Base-by-base conservation (phyloP, 2,888 invertebrate species). In the Tetrapedia diversipes region DNA sequence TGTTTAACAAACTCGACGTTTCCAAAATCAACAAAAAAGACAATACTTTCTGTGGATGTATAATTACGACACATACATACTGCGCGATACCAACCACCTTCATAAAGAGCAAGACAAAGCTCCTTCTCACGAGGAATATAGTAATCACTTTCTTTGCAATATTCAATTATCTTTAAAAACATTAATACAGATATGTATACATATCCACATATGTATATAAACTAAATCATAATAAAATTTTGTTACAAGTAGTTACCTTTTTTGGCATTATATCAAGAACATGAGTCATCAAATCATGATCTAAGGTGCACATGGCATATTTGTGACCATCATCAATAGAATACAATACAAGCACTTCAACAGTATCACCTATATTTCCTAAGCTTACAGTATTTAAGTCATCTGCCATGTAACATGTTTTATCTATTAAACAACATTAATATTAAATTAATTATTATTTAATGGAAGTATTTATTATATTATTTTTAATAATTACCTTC, bases 21-120 rank as follows among this genome's bases (percentile, higher is more conserved):
- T 1, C 92, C 92, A 69, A 77, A 91, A 61, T 92, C 92, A 7
- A 92, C 66, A 24, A 90, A 91, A 24, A 88, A 87, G 1, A 92
- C 76, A 1, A 51, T 7, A 16, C 87, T 78, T n/a, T 81, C 69
- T 3, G 75, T 81, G 0, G 79, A 27, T 0, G 86, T 72, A 6
- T 64, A 41, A n/a, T 47, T 84, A 14, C 86, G 78, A 14, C 73
- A 16, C 0, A 88, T 0, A 16, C 91, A 91, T 3, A 82, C 54
- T 0, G 88, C 92, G 11, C 92, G 87, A 54, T 89, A 92, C 90
- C 90, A 92, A 0, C 6, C 49, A 22, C 57, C 84, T 0, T 87
- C 75, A 39, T 80, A 91, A 4, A 84, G 72, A 11, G 89, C 92
- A 1, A 92, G 69, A 47, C 92, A 92, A 0, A 92, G 83, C 68